Conservation (phyloP, 2,888 invertebrate species). For the Muscina levida region DNA sequence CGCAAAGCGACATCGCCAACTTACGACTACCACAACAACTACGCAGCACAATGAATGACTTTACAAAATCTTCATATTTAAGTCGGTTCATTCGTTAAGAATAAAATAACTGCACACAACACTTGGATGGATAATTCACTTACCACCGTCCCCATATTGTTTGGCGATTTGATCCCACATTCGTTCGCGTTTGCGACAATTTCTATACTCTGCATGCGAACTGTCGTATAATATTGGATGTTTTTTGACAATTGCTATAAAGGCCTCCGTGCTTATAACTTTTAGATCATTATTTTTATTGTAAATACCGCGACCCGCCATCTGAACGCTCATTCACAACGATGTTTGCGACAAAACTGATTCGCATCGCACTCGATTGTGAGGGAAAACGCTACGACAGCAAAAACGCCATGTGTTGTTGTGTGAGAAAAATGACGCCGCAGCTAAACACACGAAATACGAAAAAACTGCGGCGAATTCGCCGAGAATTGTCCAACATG, state of each 20-base stretch:
- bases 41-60: no score
- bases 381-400: constrained; percentile 6
- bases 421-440: background rate
- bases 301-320: no score
- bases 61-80: no score
- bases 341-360: constrained; percentile 8
- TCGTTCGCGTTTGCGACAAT: background rate
- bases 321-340: background rate
- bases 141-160: background rate
- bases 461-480: constrained; percentile 29
- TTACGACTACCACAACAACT: no score
- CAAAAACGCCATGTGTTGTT: constrained; percentile 14
- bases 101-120: no score
- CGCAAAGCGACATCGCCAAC: no score
- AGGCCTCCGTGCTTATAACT: background rate
- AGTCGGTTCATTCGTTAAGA: no score
- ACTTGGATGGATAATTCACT: no score
- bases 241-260: constrained; percentile 8
- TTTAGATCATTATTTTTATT: no score
- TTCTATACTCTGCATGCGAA: constrained; percentile 9
- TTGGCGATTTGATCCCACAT: background rate
- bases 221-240: constrained; percentile 16
- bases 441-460: constrained; percentile 8
- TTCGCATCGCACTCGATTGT: constrained; percentile 1
- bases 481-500: background rate